These are phyloP conservation scores for Dasypus novemcinctus DNA, from an alignment of 2,113 vertebrate genomes.

Conservation along the genomic window DNA sequence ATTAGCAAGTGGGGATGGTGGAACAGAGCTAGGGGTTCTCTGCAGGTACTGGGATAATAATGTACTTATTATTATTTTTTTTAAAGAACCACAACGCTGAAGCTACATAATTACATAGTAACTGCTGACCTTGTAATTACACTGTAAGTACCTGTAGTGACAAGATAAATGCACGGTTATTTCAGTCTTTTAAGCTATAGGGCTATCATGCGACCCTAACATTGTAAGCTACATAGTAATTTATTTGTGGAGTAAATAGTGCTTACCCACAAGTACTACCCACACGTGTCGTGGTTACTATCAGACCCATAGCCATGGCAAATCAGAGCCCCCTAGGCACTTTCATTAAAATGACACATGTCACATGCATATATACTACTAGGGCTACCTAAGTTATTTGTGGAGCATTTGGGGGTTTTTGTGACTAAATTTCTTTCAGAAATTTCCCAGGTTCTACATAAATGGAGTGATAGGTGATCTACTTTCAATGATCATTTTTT, in stretches of 20 bases:
- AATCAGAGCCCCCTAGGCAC: background rate
- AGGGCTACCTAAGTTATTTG: background rate
- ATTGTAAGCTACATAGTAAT: conserved; percentile 69
- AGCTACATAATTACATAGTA: conserved; percentile 60
- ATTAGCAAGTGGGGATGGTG: conserved; percentile 42
- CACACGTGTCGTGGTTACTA: background rate
- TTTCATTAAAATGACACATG: background rate
- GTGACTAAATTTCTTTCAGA: background rate
- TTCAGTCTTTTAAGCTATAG: conserved; percentile 71
- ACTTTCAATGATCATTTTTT: conserved; percentile 11
- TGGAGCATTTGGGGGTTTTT: background rate
- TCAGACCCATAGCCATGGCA: background rate
- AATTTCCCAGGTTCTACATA: background rate
- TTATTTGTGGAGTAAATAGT: conserved; percentile 79
- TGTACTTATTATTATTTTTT: conserved; percentile 44
- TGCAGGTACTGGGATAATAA: conserved; percentile 39
- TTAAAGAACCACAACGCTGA: conserved; percentile 61
- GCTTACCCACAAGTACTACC: conserved; percentile 60
- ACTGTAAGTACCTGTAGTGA: conserved; percentile 75
- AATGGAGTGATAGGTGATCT: background rate
- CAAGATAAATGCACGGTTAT: conserved; percentile 73
- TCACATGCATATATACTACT: background rate
- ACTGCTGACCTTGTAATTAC: conserved; percentile 79
- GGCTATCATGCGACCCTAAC: conserved; percentile 59
- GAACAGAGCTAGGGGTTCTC: conserved; percentile 59